phyloP scores from a whole-genome alignment of 2,113 vertebrate genomes.

The Pterophyllum scalare region DNA sequence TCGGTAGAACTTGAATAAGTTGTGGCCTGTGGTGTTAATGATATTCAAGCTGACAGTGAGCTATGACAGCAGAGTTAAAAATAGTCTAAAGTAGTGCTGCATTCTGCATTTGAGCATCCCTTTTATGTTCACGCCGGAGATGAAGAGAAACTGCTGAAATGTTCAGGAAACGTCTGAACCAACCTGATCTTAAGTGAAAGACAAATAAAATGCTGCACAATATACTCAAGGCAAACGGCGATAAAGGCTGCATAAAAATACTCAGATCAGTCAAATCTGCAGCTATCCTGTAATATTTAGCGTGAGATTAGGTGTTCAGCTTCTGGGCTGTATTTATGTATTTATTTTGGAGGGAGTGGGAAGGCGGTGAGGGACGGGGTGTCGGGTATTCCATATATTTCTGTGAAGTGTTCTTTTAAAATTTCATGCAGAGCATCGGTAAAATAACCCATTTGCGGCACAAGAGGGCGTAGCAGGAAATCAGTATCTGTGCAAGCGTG shows the following conservation, averaged over 20 bases:
- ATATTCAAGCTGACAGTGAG: neutral
- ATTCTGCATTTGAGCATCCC: slow-evolving; percentile 9
- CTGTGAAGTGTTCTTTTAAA: slow-evolving; percentile 15
- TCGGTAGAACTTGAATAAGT: neutral
- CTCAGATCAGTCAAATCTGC: neutral
- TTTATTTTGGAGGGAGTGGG: neutral
- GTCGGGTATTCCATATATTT: neutral
- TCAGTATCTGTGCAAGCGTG: neutral
- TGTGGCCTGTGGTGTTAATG: neutral
- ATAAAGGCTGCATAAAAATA: neutral
- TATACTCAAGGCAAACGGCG: neutral
- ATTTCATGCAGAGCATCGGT: neutral
- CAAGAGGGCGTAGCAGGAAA: slow-evolving; percentile 21
- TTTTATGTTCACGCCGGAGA: neutral
- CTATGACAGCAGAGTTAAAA: neutral
- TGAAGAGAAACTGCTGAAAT: neutral
- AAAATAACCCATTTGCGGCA: neutral
- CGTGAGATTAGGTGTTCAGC: neutral
- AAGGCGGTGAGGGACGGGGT: neutral
- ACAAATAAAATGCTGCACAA: neutral
- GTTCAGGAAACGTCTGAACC: neutral
- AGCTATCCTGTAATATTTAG: neutral
- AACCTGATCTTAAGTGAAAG: neutral
- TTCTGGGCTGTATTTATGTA: neutral
- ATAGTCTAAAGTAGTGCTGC: neutral